Evolutionary conservation across 2,888 invertebrate species (phyloP), one percentile per base, ranked within the genome.

Genomic region (Sclerodermus sp.): DNA sequence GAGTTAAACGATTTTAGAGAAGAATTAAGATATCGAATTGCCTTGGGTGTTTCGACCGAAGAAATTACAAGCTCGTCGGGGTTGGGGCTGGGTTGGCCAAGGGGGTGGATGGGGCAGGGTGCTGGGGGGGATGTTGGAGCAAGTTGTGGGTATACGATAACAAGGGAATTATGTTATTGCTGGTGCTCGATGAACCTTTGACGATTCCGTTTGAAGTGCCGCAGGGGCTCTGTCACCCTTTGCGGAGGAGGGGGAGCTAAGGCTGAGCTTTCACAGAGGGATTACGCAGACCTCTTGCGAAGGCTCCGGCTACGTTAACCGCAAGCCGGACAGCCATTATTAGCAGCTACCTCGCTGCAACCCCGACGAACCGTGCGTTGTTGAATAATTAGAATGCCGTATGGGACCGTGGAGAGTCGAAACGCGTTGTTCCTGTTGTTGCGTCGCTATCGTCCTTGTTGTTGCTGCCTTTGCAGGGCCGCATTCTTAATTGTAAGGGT

Each of bases 171-270:
- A 68, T 55, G 60, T 60, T 67, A 66, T 66, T 67, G 62, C 63
- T 52, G 13, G 63, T 66, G 63, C 65, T 66, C 68, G 68, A 73
- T 70, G 71, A 69, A 69, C 61, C 74, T 74, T 76, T 75, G 73
- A 75, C 66, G 72, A 76, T 76, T 75, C 71, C 55, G 74, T 76
- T 75, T 73, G 74, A 73, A 71, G 69, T 67, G 61, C 55, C 61
- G 53, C 56, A 58, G 51, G 54, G 60, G 62, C 45, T 53, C 55
- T 55, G 60, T 50, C 48, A 55, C 58, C 57, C n/a, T 42, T 5
- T 23, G 58, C 50, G 47, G 52, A 50, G 62, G 61, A 66, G 68
- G 66, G 64, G 13, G 34, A 34, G 34, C 3, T 34, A 23, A 23
- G 23, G 34, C 34, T 64, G 67, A 68, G 67, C 61, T 65, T 66